Evolutionary conservation across 2,113 vertebrate genomes (phyloP).

Genomic region (Protobothrops mucrosquamatus): DNA sequence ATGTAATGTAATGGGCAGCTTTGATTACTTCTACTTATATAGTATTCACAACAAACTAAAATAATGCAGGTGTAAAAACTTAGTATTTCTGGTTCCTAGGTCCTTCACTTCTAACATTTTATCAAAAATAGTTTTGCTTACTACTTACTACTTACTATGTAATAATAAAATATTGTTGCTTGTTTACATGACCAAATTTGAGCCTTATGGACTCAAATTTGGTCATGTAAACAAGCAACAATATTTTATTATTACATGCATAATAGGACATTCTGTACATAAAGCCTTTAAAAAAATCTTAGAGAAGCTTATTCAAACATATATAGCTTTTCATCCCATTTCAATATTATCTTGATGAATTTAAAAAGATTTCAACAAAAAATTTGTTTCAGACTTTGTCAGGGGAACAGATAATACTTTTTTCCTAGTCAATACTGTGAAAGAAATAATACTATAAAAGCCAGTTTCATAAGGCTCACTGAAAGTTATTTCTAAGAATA

Average conservation of each 20-base stretch:
- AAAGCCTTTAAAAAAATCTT: not conserved
- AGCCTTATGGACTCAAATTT: not conserved
- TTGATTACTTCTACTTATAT: conserved; percentile 24
- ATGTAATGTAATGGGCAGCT: conserved; percentile 14
- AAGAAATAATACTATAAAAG: not conserved
- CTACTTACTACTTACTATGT: not conserved
- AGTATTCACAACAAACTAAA: not conserved
- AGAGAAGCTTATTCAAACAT: not conserved
- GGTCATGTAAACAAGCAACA: not conserved
- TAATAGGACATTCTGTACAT: not conserved
- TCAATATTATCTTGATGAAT: not conserved
- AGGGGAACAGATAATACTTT: not conserved
- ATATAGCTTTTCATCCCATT: conserved; percentile 33
- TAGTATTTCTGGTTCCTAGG: not conserved
- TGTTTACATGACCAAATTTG: too few species aligned
- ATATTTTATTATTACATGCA: not conserved
- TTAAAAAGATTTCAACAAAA: not conserved
- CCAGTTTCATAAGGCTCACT: not conserved
- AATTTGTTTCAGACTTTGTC: conserved; percentile 7
- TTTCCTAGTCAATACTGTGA: not conserved
- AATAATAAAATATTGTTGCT: too few species aligned
- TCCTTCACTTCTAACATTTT: not conserved
- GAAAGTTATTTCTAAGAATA: not conserved
- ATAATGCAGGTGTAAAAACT: not conserved
- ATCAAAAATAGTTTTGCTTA: not conserved